A percentile compares a stretch with the other conserved stretches of the same genome.
phyloP scores from a whole-genome alignment of 2,888 invertebrate species.

The Escarpia spicata region DNA sequence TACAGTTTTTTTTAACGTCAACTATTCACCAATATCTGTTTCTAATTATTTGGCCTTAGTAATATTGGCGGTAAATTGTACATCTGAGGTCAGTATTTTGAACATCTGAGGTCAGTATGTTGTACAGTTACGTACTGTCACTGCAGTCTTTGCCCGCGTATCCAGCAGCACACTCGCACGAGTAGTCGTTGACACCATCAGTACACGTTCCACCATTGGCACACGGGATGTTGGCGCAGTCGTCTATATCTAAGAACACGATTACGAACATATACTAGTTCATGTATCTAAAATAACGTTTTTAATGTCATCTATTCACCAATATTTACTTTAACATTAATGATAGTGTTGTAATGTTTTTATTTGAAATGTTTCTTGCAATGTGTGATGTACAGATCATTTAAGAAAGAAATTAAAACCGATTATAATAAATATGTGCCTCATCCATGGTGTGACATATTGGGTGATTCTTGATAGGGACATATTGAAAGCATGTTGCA shows the following conservation, averaged over 20 bases:
- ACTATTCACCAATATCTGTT: no score
- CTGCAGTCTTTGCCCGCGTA: neutral
- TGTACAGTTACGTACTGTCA: neutral
- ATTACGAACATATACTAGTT: no score
- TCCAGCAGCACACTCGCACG: neutral
- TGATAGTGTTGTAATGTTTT: neutral
- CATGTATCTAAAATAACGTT: no score
- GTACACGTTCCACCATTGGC: neutral
- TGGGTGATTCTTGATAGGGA: no score
- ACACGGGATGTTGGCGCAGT: neutral
- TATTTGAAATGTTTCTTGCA: neutral
- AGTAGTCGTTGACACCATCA: neutral
- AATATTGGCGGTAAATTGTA: no score
- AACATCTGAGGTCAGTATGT: no score
- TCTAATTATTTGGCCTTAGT: no score
- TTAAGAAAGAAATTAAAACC: no score
- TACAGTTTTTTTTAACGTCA: neutral
- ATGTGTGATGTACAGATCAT: neutral
- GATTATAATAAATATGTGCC: no score
- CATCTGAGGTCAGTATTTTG: no score
- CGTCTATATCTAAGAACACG: neutral
- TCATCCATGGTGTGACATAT: no score
- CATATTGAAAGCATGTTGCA: neutral
- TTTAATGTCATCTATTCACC: no score
- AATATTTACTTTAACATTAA: neutral